Evolutionary conservation across 2,797 vertebrate species (phyloP).

Genomic region (Valencia hispanica): DNA sequence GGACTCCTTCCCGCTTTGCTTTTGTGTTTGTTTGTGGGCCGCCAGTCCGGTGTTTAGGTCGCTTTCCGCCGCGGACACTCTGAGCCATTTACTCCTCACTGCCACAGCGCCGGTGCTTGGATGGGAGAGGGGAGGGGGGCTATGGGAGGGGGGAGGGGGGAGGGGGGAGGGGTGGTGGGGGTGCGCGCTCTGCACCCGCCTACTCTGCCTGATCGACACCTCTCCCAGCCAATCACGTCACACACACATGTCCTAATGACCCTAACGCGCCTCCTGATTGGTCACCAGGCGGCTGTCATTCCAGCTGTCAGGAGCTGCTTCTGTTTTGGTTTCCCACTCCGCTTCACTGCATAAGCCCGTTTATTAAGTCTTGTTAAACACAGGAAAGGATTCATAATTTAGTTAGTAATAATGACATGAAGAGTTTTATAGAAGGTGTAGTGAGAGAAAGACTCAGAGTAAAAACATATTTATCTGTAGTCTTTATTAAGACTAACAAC

Average conservation of each 20-base stretch:
- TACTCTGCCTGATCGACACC: conserved; percentile 44
- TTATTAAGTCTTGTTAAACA: neutral
- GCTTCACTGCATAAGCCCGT: neutral
- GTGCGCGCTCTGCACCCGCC: conserved; percentile 42
- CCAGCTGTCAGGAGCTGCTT: conserved; percentile 49
- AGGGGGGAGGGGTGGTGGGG: too few species aligned
- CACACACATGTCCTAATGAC: neutral
- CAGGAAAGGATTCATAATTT: neutral
- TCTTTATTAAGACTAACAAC: conserved; percentile 22
- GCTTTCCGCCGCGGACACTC: conserved; percentile 63
- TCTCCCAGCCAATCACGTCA: conserved; percentile 48
- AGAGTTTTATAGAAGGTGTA: neutral
- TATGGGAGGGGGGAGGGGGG: too few species aligned
- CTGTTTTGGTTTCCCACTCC: neutral
- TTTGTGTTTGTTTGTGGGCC: conserved; percentile 57
- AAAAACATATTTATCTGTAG: conserved; percentile 40
- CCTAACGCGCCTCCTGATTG: conserved; percentile 48
- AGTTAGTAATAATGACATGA: neutral
- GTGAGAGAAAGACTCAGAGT: neutral
- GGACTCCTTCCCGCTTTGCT: conserved; percentile 48
- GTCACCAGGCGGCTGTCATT: conserved; percentile 37
- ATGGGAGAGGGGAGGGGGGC: too few species aligned
- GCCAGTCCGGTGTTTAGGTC: conserved; percentile 64
- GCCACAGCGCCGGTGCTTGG: conserved; percentile 58
- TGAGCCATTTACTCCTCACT: conserved; percentile 67